Evolutionary conservation across 2,797 vertebrate genomes (phyloP).

Genomic region (Hydrocynus forskahlii): DNA sequence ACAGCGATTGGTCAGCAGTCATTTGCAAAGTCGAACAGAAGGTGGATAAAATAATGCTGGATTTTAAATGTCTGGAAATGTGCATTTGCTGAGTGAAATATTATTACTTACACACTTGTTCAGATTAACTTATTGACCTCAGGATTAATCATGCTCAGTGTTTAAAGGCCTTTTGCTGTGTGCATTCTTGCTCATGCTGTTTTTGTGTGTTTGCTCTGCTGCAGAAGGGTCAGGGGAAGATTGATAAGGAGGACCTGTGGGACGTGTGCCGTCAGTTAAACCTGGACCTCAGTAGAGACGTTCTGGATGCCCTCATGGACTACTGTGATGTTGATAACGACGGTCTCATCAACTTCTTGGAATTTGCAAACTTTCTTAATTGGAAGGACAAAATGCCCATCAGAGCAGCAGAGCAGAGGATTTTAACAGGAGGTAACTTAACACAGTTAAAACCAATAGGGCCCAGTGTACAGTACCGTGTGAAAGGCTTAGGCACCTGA

Average conservation of each 20-base stretch:
- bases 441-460: no score
- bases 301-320: conserved; percentile 83
- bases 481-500: no score
- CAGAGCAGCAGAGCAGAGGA: conserved; percentile 72
- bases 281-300: conserved; percentile 71
- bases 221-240: conserved; percentile 79
- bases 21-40: no score
- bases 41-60: no score
- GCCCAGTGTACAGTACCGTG: no score
- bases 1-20: no score
- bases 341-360: conserved; percentile 82
- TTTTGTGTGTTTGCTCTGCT: background rate
- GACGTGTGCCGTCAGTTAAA: conserved; percentile 78
- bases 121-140: no score
- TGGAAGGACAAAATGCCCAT: conserved; percentile 87
- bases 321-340: conserved; percentile 85
- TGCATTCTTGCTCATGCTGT: background rate
- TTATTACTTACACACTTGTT: no score
- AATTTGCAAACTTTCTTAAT: conserved; percentile 90
- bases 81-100: no score
- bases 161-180: no score
- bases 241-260: conserved; percentile 81
- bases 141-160: no score
- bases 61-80: no score
- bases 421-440: conserved; percentile 73